These are phyloP conservation scores for Bos taurus DNA, from an alignment of 2,113 vertebrate genomes.

Conservation along the genomic window DNA sequence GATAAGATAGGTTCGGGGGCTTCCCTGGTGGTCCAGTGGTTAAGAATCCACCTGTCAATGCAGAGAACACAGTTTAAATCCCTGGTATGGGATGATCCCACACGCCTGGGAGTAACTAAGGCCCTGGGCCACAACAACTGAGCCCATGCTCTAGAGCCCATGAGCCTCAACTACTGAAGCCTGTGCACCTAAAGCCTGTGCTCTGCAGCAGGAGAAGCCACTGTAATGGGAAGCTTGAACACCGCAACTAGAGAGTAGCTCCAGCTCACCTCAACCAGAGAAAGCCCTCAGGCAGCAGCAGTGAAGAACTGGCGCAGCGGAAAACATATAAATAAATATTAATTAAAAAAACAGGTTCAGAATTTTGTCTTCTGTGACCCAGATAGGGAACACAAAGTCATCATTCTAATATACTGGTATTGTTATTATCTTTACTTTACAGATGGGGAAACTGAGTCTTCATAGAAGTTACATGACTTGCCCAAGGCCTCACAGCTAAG, in stretches of 20 bases:
- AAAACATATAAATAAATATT: not conserved
- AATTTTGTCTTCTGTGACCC: not conserved
- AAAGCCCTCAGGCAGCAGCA: not conserved
- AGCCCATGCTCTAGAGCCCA: not conserved
- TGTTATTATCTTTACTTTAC: not conserved
- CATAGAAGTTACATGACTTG: not conserved
- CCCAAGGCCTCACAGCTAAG: not conserved
- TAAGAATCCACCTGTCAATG: not conserved
- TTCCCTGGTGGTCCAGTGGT: not conserved
- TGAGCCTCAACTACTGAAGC: not conserved
- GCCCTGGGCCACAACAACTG: not conserved
- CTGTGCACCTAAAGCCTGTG: not conserved
- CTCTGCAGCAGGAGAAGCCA: not conserved
- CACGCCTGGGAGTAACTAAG: not conserved
- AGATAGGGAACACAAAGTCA: not conserved
- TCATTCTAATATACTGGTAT: not conserved
- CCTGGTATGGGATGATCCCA: not conserved
- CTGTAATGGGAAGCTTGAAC: not conserved
- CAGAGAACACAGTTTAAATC: not conserved
- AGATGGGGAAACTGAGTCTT: not conserved
- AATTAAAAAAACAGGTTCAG: not conserved
- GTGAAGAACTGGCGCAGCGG: not conserved
- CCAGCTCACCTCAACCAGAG: not conserved
- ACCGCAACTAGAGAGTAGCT: not conserved
- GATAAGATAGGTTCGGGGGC: not conserved